Conservation (phyloP, 2,888 invertebrate species). For the Stenoptilia bipunctidactyla region DNA sequence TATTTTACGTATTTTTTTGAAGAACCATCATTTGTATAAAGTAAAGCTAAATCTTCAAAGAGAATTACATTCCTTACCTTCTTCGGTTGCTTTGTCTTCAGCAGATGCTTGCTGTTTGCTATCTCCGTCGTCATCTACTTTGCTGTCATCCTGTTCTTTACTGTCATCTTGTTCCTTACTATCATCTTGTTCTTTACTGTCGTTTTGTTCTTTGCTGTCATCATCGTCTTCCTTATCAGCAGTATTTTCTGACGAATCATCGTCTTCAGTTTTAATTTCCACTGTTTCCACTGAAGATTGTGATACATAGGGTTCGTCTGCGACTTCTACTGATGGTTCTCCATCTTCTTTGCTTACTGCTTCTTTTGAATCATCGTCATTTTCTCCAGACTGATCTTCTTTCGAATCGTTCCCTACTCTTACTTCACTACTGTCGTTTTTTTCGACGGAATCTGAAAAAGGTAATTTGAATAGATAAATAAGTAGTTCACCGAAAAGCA, state of each 20-base stretch:
- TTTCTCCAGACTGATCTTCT: constrained; percentile 51
- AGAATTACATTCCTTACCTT: constrained; percentile 36
- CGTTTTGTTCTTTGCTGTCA: constrained; percentile 40
- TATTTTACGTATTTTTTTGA: neutral
- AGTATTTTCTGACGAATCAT: constrained; percentile 44
- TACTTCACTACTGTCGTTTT: constrained; percentile 65
- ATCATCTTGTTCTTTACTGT: constrained; percentile 28
- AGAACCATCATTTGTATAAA: neutral
- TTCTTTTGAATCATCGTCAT: constrained; percentile 33
- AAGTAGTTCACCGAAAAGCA: no score
- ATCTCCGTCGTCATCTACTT: constrained; percentile 26
- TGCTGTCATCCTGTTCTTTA: constrained; percentile 30
- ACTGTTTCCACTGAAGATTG: constrained; percentile 60
- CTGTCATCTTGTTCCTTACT: constrained; percentile 32
- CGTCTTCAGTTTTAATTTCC: constrained; percentile 34
- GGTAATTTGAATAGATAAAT: no score
- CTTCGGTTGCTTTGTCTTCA: constrained; percentile 57
- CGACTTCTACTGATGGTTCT: constrained; percentile 51
- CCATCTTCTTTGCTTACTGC: constrained; percentile 39
- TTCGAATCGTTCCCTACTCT: constrained; percentile 55
- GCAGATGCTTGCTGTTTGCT: constrained; percentile 47
- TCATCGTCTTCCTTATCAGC: constrained; percentile 31
- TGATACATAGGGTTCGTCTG: constrained; percentile 59
- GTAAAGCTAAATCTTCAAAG: neutral
- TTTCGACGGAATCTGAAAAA: constrained; percentile 56